These are phyloP conservation scores for Eupeodes corollae DNA, from an alignment of 1,140 invertebrate genomes.

Conservation along the genomic window DNA sequence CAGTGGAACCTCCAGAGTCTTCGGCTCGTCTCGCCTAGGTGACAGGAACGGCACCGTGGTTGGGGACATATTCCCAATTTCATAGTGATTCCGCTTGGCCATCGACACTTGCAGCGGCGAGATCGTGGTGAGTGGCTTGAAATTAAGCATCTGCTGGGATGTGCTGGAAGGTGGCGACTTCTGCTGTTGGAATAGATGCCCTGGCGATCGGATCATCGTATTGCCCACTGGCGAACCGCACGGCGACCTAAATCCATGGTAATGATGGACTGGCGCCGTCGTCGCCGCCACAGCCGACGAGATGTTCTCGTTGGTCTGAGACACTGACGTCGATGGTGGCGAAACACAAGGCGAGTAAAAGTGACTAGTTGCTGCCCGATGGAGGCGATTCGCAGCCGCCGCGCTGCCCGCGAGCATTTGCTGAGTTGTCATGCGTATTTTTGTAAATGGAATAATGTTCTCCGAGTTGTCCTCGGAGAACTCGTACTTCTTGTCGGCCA, in stretches of 20 bases:
- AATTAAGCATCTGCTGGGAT: slow-evolving; percentile 32
- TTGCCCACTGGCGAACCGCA: slow-evolving; percentile 18
- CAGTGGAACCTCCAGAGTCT: slow-evolving; percentile 30
- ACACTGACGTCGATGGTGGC: slow-evolving; percentile 28
- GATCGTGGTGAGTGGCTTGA: slow-evolving; percentile 27
- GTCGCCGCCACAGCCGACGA: slow-evolving; percentile 2
- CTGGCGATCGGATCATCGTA: slow-evolving; percentile 29
- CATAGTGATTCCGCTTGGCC: slow-evolving; percentile 24
- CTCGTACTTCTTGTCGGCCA: slow-evolving; percentile 87
- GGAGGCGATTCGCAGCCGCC: slow-evolving; percentile 1
- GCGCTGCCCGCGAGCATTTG: slow-evolving; percentile 11
- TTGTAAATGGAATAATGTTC: slow-evolving; percentile 66
- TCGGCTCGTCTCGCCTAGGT: slow-evolving; percentile 25
- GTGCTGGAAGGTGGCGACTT: slow-evolving; percentile 33
- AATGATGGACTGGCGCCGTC: slow-evolving; percentile 7
- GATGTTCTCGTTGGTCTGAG: slow-evolving; percentile 8
- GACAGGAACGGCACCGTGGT: slow-evolving; percentile 24
- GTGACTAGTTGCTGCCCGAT: slow-evolving; percentile 9
- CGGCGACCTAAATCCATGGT: slow-evolving; percentile 37
- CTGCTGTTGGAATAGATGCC: slow-evolving; percentile 22
- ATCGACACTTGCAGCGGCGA: slow-evolving; percentile 30
- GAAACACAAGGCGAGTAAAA: slow-evolving; percentile 33
- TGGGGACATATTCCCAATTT: slow-evolving; percentile 30
- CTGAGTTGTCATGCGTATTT: slow-evolving; percentile 22
- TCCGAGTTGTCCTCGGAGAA: slow-evolving; percentile 77